Conservation (phyloP, 2,888 invertebrate species). For the Tineola bisselliella region DNA sequence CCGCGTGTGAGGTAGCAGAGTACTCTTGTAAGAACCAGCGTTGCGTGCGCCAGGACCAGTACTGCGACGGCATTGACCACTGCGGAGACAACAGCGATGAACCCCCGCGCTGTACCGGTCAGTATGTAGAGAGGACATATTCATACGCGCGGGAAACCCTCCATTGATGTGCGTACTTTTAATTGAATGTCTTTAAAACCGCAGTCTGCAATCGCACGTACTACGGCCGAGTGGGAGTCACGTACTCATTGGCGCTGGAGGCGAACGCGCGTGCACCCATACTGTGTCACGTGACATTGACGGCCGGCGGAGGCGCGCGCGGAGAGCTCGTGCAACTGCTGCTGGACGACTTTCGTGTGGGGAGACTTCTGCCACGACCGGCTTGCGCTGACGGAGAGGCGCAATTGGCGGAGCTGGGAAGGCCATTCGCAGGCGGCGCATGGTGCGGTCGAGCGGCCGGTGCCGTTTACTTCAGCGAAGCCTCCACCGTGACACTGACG, state of each 20-base stretch:
- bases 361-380: slow-evolving; percentile 79
- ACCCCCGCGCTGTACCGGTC: slow-evolving; percentile 80
- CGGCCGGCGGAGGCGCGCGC: slow-evolving; percentile 87
- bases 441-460: slow-evolving; percentile 89
- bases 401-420: slow-evolving; percentile 85
- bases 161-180: too few species aligned
- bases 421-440: slow-evolving; percentile 88
- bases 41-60: slow-evolving; percentile 85
- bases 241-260: slow-evolving; percentile 80
- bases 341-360: slow-evolving; percentile 89
- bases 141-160: too few species aligned
- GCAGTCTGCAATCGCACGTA: slow-evolving; percentile 90
- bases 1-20: slow-evolving; percentile 81
- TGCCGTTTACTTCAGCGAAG: slow-evolving; percentile 90
- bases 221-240: slow-evolving; percentile 86
- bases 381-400: slow-evolving; percentile 91
- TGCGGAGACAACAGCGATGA: slow-evolving; percentile 89
- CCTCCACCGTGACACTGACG: slow-evolving; percentile 87
- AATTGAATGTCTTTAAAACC: slow-evolving; percentile 28
- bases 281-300: slow-evolving; percentile 90
- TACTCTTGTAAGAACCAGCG: slow-evolving; percentile 74
- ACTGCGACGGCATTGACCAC: slow-evolving; percentile 85
- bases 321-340: slow-evolving; percentile 90
- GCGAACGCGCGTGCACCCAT: slow-evolving; percentile 84
- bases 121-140: slow-evolving; percentile 24